Conservation (phyloP, 2,797 vertebrate species). For the Helarctos malayanus region DNA sequence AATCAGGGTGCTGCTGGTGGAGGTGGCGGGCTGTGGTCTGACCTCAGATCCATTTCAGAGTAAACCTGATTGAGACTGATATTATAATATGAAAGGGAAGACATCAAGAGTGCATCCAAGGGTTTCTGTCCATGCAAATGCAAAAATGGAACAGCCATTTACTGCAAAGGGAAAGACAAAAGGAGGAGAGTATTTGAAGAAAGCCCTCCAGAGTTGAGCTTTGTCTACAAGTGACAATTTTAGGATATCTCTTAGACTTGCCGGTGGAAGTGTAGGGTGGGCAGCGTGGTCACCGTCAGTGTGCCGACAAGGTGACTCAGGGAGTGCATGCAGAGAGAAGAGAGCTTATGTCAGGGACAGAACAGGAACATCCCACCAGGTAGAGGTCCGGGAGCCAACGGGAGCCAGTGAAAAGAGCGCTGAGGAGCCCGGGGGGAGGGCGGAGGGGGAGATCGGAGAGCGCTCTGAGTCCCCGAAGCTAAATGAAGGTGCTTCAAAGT, state of each 20-base stretch:
- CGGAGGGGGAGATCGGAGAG: rapidly evolving
- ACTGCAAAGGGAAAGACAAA: background rate
- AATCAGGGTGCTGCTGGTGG: background rate
- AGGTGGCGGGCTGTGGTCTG: background rate
- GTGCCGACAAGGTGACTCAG: background rate
- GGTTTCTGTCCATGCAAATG: background rate
- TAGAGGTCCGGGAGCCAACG: background rate
- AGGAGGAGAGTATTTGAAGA: background rate
- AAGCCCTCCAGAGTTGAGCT: background rate
- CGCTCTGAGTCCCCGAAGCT: background rate
- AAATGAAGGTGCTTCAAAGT: background rate
- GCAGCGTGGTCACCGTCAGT: background rate
- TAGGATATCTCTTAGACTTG: background rate
- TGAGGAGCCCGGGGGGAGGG: rapidly evolving
- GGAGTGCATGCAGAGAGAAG: background rate
- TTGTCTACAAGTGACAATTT: background rate
- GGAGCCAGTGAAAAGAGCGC: rapidly evolving
- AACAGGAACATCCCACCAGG: background rate
- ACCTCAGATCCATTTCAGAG: background rate
- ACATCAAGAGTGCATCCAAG: background rate
- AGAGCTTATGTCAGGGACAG: background rate
- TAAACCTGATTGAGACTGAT: background rate
- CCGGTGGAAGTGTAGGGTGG: background rate
- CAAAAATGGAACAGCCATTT: background rate
- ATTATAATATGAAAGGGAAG: background rate